These are phyloP conservation scores for Anhinga anhinga DNA, from an alignment of 2,113 vertebrate species.

Conservation along the genomic window DNA sequence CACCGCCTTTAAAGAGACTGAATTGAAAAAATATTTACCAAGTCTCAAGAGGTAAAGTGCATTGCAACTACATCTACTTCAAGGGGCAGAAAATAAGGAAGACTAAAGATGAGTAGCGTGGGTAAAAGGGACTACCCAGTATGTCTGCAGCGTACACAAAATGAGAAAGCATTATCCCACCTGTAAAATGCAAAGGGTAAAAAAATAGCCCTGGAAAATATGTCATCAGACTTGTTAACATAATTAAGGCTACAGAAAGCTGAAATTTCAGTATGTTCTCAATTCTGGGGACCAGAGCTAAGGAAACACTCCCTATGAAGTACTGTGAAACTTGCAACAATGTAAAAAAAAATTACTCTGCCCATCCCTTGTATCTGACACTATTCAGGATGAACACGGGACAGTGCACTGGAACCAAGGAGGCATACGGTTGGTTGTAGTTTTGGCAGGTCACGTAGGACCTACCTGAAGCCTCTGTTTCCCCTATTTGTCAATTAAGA, in stretches of 20 bases:
- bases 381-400: neutral
- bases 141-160: constrained; percentile 38
- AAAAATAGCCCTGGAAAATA: neutral
- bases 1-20: constrained; percentile 63
- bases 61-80: constrained; percentile 67
- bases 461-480: neutral
- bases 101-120: neutral
- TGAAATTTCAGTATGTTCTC: neutral
- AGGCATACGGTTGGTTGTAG: neutral
- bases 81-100: constrained; percentile 56
- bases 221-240: neutral
- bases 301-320: neutral
- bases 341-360: neutral
- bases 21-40: constrained; percentile 71
- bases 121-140: neutral
- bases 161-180: neutral
- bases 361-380: neutral
- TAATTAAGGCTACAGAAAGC: neutral
- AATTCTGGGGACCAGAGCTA: neutral
- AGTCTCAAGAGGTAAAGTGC: constrained; percentile 80
- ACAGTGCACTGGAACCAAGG: neutral
- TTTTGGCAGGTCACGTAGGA: neutral
- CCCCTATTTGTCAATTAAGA: neutral
- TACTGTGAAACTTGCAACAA: neutral
- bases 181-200: neutral